A percentile compares a stretch with the other conserved stretches of the same genome.
These are phyloP conservation scores for Miltochrista miniata DNA, from an alignment of 2,888 invertebrate genomes.

Conservation along the genomic window DNA sequence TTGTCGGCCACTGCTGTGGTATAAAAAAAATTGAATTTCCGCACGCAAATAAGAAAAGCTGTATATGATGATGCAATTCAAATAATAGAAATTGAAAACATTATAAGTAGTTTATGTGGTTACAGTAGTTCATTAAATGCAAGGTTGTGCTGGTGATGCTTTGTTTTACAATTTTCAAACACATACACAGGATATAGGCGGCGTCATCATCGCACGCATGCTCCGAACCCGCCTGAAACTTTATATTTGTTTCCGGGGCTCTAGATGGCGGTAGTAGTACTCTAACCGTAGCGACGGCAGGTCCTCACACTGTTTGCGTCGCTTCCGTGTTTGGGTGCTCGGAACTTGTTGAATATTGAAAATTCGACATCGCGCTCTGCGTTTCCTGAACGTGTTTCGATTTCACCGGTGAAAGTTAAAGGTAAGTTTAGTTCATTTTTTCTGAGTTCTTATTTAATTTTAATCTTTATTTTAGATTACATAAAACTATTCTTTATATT, in stretches of 20 bases:
- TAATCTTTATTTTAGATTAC: no score
- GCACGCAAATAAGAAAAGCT: no score
- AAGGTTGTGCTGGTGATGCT: no score
- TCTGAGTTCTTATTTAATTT: background rate
- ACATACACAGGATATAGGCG: conserved; percentile 1
- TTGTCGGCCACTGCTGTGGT: no score
- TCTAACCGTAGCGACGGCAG: conserved; percentile 1
- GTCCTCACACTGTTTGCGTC: background rate
- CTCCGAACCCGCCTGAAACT: conserved; percentile 4
- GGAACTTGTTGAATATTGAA: conserved; percentile 3
- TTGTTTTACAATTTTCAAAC: no score
- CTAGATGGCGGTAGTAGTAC: conserved; percentile 9
- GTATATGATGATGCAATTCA: no score
- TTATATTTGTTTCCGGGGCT: conserved; percentile 1
- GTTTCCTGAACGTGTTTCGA: background rate
- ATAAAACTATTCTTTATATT: no score
- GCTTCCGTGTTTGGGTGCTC: background rate
- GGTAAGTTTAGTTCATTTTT: conserved; percentile 1
- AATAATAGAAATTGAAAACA: no score
- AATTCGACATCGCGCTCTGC: conserved; percentile 1
- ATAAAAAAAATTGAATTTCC: no score
- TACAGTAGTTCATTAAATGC: no score
- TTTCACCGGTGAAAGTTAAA: background rate
- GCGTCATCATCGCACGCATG: conserved; percentile 11
- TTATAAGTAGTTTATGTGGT: no score